Evolutionary conservation across 92 coral and sea anemone genomes (phyloP).

Genomic region (Zoanthus solanderi): DNA sequence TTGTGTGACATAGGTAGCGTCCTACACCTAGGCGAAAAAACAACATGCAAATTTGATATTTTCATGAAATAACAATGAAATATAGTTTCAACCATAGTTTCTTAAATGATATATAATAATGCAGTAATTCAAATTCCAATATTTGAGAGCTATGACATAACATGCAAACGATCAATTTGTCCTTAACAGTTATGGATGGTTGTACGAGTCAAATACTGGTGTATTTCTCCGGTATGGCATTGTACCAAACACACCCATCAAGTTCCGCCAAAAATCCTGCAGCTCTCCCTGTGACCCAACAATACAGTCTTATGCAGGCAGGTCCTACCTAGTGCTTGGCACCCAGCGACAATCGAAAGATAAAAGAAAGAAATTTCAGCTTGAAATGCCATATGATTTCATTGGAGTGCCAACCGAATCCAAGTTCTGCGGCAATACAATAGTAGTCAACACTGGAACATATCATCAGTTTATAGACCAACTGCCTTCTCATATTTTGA

Average conservation of each 20-base stretch:
- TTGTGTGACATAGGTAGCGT: too few species aligned
- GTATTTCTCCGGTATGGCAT: conserved; percentile 54
- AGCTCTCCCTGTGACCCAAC: conserved; percentile 58
- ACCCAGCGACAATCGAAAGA: conserved; percentile 43
- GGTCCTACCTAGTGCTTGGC: conserved; percentile 57
- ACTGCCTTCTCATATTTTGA: neutral
- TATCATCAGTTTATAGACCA: conserved; percentile 52
- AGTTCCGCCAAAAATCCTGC: conserved; percentile 62
- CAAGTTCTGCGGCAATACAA: conserved; percentile 70
- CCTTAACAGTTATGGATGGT: conserved; percentile 65
- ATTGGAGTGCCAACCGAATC: conserved; percentile 61
- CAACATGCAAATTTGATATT: too few species aligned
- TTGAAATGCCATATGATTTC: conserved; percentile 68
- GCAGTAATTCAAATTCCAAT: too few species aligned
- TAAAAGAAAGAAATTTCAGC: conserved; percentile 46
- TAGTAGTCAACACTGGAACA: conserved; percentile 58
- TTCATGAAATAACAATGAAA: too few species aligned
- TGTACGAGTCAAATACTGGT: conserved; percentile 65
- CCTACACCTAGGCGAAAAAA: too few species aligned
- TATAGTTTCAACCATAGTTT: too few species aligned
- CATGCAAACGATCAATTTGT: neutral
- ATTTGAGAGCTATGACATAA: too few species aligned
- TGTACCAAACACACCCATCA: conserved; percentile 62
- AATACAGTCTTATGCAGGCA: conserved; percentile 26
- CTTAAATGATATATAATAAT: too few species aligned